These are phyloP conservation scores for Elymnias hypermnestra DNA, from an alignment of 1,140 invertebrate species.

Conservation along the genomic window DNA sequence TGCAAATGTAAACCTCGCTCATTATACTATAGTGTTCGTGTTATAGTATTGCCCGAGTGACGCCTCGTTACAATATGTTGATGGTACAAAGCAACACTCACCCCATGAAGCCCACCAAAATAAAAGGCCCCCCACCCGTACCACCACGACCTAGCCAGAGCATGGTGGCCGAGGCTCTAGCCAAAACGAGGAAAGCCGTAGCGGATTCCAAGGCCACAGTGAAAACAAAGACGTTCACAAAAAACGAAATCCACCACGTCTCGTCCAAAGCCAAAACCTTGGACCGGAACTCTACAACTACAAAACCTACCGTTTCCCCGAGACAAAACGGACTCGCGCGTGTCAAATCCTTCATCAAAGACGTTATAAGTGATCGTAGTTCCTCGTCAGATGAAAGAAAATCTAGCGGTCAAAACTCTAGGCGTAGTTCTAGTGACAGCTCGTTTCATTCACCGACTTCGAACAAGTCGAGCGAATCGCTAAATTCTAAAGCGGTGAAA, in stretches of 20 bases:
- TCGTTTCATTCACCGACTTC: constrained; percentile 50
- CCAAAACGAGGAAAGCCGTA: constrained; percentile 77
- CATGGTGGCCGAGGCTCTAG: constrained; percentile 82
- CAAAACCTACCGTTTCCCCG: constrained; percentile 67
- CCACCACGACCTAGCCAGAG: constrained; percentile 83
- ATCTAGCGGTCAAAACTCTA: constrained; percentile 64
- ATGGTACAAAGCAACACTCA: constrained; percentile 68
- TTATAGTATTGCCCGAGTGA: constrained; percentile 71
- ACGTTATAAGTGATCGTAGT: constrained; percentile 73
- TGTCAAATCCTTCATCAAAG: constrained; percentile 74
- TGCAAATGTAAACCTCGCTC: constrained; percentile 55
- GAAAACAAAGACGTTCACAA: constrained; percentile 52
- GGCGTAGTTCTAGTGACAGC: constrained; percentile 63
- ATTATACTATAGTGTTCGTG: constrained; percentile 63
- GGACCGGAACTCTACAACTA: constrained; percentile 47
- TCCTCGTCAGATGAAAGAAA: constrained; percentile 67
- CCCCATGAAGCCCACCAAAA: constrained; percentile 64
- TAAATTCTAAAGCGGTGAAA: constrained; percentile 68
- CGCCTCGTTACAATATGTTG: constrained; percentile 57
- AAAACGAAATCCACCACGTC: constrained; percentile 47
- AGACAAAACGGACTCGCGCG: constrained; percentile 68
- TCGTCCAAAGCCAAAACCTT: constrained; percentile 61
- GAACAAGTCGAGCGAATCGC: constrained; percentile 60
- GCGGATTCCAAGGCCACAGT: constrained; percentile 74
- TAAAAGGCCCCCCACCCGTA: constrained; percentile 81